Conservation (phyloP, 2,113 vertebrate species). For the zebrafish (Danio rerio) region GRCz12tu NC_133185.1:22785501-22786000, state of each 20-base stretch:
- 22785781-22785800: not conserved
- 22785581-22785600: conserved; percentile 23
- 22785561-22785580: conserved; percentile 29
- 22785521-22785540: conserved; percentile 4
- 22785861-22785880: too few relatives aligned
- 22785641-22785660: not conserved
- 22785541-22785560: not conserved
- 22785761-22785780: not conserved
- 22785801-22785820: too few relatives aligned
- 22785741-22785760: not conserved
- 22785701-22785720: conserved; percentile 3
- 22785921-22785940: not conserved
- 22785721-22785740: not conserved
- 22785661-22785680: conserved; percentile 38
- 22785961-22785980: not conserved
- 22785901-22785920: too few relatives aligned
- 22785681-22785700: conserved; percentile 29
- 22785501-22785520: not conserved
- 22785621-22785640: not conserved
- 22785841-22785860: not conserved
- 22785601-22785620: conserved; percentile 42
- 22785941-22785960: not conserved
- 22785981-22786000: not conserved
- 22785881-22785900: not conserved
- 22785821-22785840: too few relatives aligned